A percentile compares a stretch with the other conserved stretches of the same genome.
Conservation (phyloP, 2,797 vertebrate genomes). For the Leptodactylus fallax region DNA sequence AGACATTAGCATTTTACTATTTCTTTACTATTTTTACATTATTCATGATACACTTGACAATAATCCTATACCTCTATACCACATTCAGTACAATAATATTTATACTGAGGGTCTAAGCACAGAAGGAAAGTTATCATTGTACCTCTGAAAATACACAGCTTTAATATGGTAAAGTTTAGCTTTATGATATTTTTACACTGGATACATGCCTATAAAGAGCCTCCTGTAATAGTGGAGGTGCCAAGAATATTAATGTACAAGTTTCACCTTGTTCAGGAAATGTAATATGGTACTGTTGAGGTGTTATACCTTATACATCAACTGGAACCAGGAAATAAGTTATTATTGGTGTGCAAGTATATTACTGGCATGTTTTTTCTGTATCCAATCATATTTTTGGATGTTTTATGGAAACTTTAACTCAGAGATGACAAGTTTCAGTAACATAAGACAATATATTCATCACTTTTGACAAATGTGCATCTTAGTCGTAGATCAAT, state of each 20-base stretch:
- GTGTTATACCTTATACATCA: constrained; percentile 49
- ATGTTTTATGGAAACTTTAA: not conserved
- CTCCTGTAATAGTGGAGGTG: constrained; percentile 14
- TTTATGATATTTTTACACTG: constrained; percentile 15
- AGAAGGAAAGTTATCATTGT: not conserved
- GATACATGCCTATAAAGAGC: constrained; percentile 13
- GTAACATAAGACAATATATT: not conserved
- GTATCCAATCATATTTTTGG: not conserved
- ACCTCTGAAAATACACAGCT: not conserved
- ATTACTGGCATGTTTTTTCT: constrained; percentile 24
- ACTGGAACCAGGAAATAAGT: constrained; percentile 35
- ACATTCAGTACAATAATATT: not conserved
- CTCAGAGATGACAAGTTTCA: not conserved
- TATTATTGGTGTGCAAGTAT: constrained; percentile 36
- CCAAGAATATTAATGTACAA: constrained; percentile 48
- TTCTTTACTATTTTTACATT: not conserved
- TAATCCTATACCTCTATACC: not conserved
- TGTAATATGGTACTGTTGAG: constrained; percentile 35
- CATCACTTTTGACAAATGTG: not conserved
- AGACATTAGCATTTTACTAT: not conserved
- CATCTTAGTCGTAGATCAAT: not conserved
- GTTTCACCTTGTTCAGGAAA: constrained; percentile 54
- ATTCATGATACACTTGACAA: not conserved
- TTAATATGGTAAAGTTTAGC: not conserved
- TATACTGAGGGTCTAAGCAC: not conserved